phyloP scores from a whole-genome alignment of 2,888 invertebrate species.

The Liodrosophila aerea region DNA sequence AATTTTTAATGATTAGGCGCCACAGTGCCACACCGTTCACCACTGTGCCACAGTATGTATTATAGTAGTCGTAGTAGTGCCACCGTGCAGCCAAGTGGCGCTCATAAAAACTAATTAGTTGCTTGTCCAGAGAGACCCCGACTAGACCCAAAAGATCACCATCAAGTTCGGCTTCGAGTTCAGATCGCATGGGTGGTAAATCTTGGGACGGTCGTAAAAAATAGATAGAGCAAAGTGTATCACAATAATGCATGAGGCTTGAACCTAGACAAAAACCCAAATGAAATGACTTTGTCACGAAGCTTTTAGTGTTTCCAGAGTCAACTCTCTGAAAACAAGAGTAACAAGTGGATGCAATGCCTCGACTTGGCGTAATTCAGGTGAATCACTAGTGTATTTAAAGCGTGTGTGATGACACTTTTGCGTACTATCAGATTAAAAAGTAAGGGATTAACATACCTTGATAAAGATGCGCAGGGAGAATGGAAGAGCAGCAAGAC shows the following conservation, averaged over 20 bases:
- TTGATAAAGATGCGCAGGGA: not conserved
- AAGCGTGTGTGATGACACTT: constrained; percentile 43
- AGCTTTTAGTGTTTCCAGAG: constrained; percentile 53
- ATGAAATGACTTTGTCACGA: constrained; percentile 72
- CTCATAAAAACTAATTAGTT: constrained; percentile 75
- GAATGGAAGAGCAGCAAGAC: not conserved
- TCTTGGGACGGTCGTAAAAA: constrained; percentile 56
- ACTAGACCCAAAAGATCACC: constrained; percentile 19
- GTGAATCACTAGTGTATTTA: constrained; percentile 39
- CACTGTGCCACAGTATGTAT: constrained; percentile 15
- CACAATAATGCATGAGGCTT: constrained; percentile 43
- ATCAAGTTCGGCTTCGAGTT: constrained; percentile 7
- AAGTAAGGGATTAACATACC: not conserved
- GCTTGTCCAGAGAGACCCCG: constrained; percentile 39
- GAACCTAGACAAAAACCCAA: constrained; percentile 10
- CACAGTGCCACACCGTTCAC: constrained; percentile 63
- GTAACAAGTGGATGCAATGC: constrained; percentile 12
- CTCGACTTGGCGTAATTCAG: constrained; percentile 36
- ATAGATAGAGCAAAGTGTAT: constrained; percentile 63
- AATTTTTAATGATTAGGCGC: constrained; percentile 79
- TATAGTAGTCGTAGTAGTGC: not conserved
- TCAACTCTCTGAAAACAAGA: constrained; percentile 1
- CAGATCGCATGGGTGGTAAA: constrained; percentile 63
- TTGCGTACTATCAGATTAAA: constrained; percentile 8
- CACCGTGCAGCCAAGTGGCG: constrained; percentile 46